Base-by-base conservation (phyloP, 2,888 invertebrate genomes). In the Aporophyla lueneburgensis region DNA sequence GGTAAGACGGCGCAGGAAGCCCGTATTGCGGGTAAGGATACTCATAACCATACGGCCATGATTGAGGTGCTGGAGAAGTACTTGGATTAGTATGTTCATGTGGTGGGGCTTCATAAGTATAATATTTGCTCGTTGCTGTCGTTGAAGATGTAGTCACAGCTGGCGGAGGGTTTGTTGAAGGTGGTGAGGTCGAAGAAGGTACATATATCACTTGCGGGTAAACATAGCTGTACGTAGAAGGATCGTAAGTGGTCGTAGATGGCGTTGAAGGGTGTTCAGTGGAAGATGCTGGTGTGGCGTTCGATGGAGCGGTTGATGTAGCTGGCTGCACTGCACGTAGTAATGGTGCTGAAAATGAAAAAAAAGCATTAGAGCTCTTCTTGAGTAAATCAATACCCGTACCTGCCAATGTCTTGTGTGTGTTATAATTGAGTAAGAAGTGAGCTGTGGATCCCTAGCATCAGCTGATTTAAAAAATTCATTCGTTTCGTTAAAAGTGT, bases 191-290 rank as follows among this genome's bases (percentile, higher is more conserved):
- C 5, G 91, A 78, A 43, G 90, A 85, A 9, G 93, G 87, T 53
- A 92, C 89, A 77, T 93, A 95, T 62, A 94, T 81, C 1, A 93
- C 86, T 86, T 79, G 78, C 0, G 87, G 84, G 77, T 85, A 89
- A 6, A 88, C 78, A 71, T 91, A 91, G n/a, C 81, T 76, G 71
- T 89, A 90, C 16, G 89, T 73, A 62, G 89, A 81, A 10, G 89
- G 63, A 24, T 93, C 92, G 58, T 89, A 90, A 19, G 77, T 56
- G 5, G 90, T 71, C 21, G 86, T 63, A 61, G 88, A 78, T 69
- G 88, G 80, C 49, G 86, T 83, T 69, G 85, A 58, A 24, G 86
- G 75, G 54, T 87, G 80, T 14, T 92, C 92, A 0, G 81, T 81
- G 7, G 90, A 73, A 10, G 88, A 69, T 6, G 87, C 67, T 21